A percentile compares a stretch with the other conserved stretches of the same genome.
Conservation (phyloP, 1,140 invertebrate genomes). For the Holcopasites calliopsidis region DNA sequence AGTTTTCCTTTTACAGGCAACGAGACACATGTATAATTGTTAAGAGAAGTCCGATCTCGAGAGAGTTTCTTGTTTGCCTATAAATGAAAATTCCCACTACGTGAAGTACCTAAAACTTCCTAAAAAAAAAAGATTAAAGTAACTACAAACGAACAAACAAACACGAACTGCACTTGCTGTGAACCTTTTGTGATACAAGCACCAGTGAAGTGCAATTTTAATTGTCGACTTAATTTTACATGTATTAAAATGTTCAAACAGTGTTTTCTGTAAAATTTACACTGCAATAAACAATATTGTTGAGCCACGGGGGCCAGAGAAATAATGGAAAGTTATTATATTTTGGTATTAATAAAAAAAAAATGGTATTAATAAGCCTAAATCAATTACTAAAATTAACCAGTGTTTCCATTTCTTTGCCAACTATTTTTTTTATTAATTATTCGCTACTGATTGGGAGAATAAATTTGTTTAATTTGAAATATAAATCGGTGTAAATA, state of each 20-base stretch:
- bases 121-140: background rate
- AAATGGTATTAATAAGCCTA: too few relatives aligned
- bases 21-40: background rate
- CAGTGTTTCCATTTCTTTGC: too few relatives aligned
- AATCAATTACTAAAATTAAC: too few relatives aligned
- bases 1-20: background rate
- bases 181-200: background rate
- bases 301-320: too few relatives aligned
- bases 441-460: background rate
- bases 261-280: too few relatives aligned
- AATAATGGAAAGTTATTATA: too few relatives aligned
- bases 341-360: too few relatives aligned
- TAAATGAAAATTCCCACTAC: background rate
- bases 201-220: too few relatives aligned
- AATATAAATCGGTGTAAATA: background rate
- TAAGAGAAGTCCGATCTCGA: background rate
- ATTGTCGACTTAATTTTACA: too few relatives aligned
- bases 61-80: background rate
- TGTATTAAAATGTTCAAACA: background rate
- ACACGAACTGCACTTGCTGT: constrained; percentile 9
- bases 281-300: too few relatives aligned
- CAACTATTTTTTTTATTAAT: too few relatives aligned
- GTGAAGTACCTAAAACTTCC: background rate
- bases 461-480: background rate
- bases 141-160: constrained; percentile 27